Base-by-base conservation (phyloP, 2,888 invertebrate genomes). In the Chymomyza amoena region DNA sequence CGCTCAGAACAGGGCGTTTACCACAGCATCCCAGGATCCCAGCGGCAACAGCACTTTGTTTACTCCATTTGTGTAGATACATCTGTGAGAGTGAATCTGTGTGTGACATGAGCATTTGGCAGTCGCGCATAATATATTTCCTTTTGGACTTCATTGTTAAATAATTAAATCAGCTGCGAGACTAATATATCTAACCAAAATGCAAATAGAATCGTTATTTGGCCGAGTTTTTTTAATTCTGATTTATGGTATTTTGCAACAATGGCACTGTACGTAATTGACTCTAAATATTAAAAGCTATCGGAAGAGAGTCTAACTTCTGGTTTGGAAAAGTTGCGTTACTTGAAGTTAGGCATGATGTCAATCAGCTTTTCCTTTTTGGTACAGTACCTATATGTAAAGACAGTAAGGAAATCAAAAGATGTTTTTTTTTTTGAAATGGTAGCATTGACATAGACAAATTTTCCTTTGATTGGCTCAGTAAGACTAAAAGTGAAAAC, bases 91-190 rank as follows among this genome's bases (percentile, higher is more conserved):
- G 16, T 57, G 20, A 9, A 20, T 54, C 20, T 54, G 52, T 18
- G 15, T 7, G 9, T 25, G 57, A 57, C 57, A 10, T 7, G 25
- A 57, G 20, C 57, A 57, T 61, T 66, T 56, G 73, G 64, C 61
- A 61, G 32, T 61, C 75, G 73, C 77, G 71, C 72, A 72, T 75
- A 78, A 78, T 75, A 72, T 75, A 68, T 75, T 73, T 63, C 70
- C 74, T 65, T 75, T 71, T 75, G 72, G 68, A 88, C 81, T 89
- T 89, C 89, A 90, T 89, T 89, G 88, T 89, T 90, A 79, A 90
- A 90, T 90, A 90, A 89, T 89, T 90, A 90, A 89, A 90, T 89
- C 89, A 88, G 89, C 81, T 82, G 86, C 88, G 81, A 84, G 90
- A 89, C 90, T 87, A 90, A 89, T 90, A 88, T 90, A 84, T 90